Percentiles rank a stretch among this genome's conserved stretches.
Evolutionary conservation across 2,113 vertebrate species (phyloP).

Genomic region (Pluvianellus socialis): DNA sequence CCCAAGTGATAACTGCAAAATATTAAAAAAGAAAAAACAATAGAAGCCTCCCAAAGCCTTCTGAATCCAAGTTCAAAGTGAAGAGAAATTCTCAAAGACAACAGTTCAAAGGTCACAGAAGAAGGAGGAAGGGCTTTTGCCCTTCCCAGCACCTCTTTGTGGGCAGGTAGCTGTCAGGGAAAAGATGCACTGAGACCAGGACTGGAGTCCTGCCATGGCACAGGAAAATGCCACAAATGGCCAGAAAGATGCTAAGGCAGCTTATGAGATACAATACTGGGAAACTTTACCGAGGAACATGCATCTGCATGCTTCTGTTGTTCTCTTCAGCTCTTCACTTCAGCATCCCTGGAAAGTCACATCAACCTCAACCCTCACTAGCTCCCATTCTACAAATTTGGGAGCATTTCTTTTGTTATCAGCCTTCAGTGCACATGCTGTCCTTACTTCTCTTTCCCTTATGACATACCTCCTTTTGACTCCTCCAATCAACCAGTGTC

Average conservation of each 20-base stretch:
- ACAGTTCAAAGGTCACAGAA: neutral
- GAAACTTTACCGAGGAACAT: neutral
- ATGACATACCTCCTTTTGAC: neutral
- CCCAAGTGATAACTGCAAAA: neutral
- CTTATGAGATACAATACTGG: neutral
- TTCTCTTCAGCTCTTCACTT: neutral
- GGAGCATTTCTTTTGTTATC: neutral
- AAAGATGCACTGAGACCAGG: neutral
- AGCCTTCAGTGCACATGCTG: neutral
- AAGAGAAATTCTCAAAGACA: neutral
- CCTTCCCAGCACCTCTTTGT: neutral
- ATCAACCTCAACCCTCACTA: neutral
- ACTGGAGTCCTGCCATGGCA: neutral
- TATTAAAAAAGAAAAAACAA: neutral
- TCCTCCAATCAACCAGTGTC: neutral
- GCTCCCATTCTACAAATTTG: neutral
- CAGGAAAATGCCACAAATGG: neutral
- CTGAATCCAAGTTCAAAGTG: neutral
- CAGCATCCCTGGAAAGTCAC: neutral
- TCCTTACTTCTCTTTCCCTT: neutral
- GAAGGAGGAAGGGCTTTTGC: neutral
- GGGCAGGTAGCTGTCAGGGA: neutral
- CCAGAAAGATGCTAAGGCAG: neutral
- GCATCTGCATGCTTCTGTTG: neutral
- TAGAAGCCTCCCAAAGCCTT: neutral